A percentile compares a stretch with the other conserved stretches of the same genome.
Evolutionary conservation across 2,113 vertebrate genomes (phyloP).

Genomic region (Cygnus buccinator): DNA sequence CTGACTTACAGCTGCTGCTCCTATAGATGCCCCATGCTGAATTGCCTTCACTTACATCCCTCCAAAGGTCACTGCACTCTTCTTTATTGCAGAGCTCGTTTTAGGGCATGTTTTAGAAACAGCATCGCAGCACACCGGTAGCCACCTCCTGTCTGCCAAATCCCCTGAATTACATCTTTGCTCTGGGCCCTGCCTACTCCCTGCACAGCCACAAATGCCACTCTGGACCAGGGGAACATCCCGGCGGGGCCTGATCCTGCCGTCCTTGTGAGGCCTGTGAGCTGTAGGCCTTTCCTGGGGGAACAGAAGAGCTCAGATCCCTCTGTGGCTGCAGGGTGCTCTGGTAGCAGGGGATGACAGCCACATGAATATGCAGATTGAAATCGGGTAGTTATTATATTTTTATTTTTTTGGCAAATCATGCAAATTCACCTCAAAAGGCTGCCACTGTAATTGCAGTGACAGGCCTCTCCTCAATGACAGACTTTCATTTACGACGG

Average conservation of each 20-base stretch:
- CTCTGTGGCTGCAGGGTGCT: background rate
- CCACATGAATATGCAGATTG: slow-evolving; percentile 26
- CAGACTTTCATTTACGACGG: slow-evolving; percentile 32
- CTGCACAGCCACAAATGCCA: background rate
- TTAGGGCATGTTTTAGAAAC: background rate
- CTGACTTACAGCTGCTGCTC: slow-evolving; percentile 6
- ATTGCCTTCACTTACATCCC: background rate
- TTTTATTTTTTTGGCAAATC: slow-evolving; percentile 27
- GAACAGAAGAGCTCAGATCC: background rate
- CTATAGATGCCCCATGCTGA: background rate
- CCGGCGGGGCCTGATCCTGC: background rate
- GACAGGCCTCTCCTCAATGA: background rate
- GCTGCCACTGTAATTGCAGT: background rate
- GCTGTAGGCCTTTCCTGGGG: background rate
- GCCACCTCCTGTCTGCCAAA: background rate
- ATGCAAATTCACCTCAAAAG: slow-evolving; percentile 39
- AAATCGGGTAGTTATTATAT: slow-evolving; percentile 4
- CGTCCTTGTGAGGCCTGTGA: background rate
- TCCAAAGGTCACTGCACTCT: background rate
- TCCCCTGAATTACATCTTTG: background rate
- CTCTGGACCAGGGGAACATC: background rate
- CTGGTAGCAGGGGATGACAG: background rate
- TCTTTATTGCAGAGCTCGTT: background rate
- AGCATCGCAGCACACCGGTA: background rate
- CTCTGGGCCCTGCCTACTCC: background rate